A percentile compares a stretch with the other conserved stretches of the same genome.
phyloP scores from a whole-genome alignment of 2,888 invertebrate genomes.

The Apocheima hispidaria region DNA sequence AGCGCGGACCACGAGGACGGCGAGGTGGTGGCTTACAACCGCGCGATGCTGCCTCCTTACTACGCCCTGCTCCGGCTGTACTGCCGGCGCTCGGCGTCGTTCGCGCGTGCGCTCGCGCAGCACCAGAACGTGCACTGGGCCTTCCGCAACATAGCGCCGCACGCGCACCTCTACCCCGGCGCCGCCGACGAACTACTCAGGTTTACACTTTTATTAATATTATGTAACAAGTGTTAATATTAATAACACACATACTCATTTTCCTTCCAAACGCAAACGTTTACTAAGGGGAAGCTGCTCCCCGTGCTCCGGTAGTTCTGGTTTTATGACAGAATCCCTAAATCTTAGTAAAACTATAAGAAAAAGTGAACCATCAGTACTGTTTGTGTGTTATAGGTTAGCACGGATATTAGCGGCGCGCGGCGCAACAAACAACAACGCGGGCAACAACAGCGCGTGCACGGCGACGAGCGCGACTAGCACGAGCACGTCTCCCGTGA shows the following conservation, averaged over 20 bases:
- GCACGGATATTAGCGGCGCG: slow-evolving; percentile 96
- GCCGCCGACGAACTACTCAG: slow-evolving; percentile 97
- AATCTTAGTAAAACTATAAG: not conserved
- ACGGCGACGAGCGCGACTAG: slow-evolving; percentile 38
- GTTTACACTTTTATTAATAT: too few relatives aligned
- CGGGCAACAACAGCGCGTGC: slow-evolving; percentile 39
- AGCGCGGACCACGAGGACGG: slow-evolving; percentile 99
- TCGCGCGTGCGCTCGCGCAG: slow-evolving; percentile 94
- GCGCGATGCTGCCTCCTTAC: slow-evolving; percentile 97
- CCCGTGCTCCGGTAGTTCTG: too few relatives aligned
- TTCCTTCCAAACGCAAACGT: too few relatives aligned
- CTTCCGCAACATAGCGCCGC: slow-evolving; percentile 98
- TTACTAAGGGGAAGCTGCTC: too few relatives aligned
- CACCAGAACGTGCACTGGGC: slow-evolving; percentile 99
- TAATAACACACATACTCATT: not conserved
- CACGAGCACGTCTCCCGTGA: slow-evolving; percentile 52
- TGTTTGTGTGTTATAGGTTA: slow-evolving; percentile 70
- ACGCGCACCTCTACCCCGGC: slow-evolving; percentile 96
- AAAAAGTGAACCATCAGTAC: not conserved
- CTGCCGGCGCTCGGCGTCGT: slow-evolving; percentile 94
- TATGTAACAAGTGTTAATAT: too few relatives aligned
- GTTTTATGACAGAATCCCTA: too few relatives aligned
- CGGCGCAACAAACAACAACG: slow-evolving; percentile 77
- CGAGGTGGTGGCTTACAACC: slow-evolving; percentile 97
- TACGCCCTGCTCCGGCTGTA: slow-evolving; percentile 95